Evolutionary conservation across 2,888 invertebrate species (phyloP), one percentile per base, ranked within the genome.

Genomic region (Watsonalla cultraria): DNA sequence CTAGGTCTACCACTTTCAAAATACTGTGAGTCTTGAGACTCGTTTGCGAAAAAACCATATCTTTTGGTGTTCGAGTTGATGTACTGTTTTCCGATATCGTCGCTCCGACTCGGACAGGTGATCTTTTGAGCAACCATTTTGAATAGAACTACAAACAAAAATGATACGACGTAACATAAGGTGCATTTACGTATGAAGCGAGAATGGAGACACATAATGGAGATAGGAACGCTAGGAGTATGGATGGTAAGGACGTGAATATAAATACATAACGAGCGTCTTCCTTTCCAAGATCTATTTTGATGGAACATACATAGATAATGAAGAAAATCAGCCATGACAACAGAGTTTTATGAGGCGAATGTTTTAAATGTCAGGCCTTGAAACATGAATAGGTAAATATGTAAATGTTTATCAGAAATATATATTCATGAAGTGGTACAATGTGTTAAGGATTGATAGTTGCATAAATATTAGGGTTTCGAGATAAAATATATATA

Each of bases 141-240:
- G 90, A 80, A 90, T 88, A 90, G 88, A 90, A 90, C 90, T 90
- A 90, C 90, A 90, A 90, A 90, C 84, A 90, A 79, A 90, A 90
- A 90, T 86, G 88, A 89, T 82, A 89, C 84, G 90, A 89, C 90
- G 88, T 90, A 89, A 90, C 90, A 85, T 82, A 88, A 86, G 86
- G 89, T 87, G 86, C 83, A 86, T 82, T 83, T 81, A 82, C 70
- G 68, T 86, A 86, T 84, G 66, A 86, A 87, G 88, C 88, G 66
- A 66, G 74, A 72, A 70, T 65, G 59, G 58, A 63, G 58, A 39
- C 52, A 56, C 55, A 60, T 57, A 50, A 53, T 58, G 62, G 54
- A 58, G 52, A 54, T 51, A 57, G 55, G 57, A 56, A 54, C 59
- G 58, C 48, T 39, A 45, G 9, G 53, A 42, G 49, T 56, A 47